Base-by-base conservation (phyloP, 1,140 invertebrate genomes). In the Sitophilus oryzae region DNA sequence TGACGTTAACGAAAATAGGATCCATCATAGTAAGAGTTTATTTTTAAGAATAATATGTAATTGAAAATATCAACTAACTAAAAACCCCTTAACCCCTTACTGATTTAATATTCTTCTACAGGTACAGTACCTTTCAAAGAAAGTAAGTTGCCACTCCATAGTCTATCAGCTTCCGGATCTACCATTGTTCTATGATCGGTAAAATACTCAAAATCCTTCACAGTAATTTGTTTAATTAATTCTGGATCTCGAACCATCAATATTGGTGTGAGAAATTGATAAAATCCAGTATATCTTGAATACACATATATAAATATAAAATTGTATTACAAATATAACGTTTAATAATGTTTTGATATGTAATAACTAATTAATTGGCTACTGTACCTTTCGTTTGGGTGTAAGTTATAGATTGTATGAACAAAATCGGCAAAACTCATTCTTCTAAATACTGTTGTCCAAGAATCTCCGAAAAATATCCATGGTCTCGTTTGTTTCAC, bases 171-270 rank as follows among this genome's bases (percentile, higher is more conserved):
- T 0, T 76, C 67, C n/a, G 69, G 66, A n/a, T 64, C 60, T 5
- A 60, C 35, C 18, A 66, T 44, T 5, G 42, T 22, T 9, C 67
- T 64, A 49, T 72, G 66, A 49, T 76, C 66, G 2, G 58, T 23
- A 56, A 77, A 77, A 37, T 65, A 51, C 6, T 71, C 63, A 48
- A 76, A 76, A 46, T 76, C 64, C 22, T 72, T 74, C 5, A 74
- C 60, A 14, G 58, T n/a, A 23, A 64, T 47, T 36, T 52, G 2
- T 38, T 62, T 37, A n/a, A n/a, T n/a, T n/a, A n/a, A n/a, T n/a
- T n/a, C n/a, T n/a, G n/a, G n/a, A n/a, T n/a, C n/a, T n/a, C 76
- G 73, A 0, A 84, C 56, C 9, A 83, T 43, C 2, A 82, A 55
- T 1, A 71, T 56, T 0, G 81, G 80, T 1, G 63, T 72, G 0